Evolutionary conservation across 1,140 invertebrate genomes (phyloP), one percentile per base, ranked within the genome.

Genomic region (Antheraea mylitta): DNA sequence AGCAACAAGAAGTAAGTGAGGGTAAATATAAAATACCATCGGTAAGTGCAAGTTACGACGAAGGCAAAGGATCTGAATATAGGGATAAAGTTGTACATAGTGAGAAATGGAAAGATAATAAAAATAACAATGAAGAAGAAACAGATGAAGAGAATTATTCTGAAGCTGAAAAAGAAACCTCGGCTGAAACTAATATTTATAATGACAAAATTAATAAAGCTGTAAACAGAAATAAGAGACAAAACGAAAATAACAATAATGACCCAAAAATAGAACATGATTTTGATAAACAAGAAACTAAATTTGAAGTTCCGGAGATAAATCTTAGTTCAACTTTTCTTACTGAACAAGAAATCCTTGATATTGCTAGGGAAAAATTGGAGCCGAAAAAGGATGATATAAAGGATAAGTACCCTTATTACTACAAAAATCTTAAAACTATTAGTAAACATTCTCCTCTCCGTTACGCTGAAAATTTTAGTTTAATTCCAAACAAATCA

Each of bases 401-500:
- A 18, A 71, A 72, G 66, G 66, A 74, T 69, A 93, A 94, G 81
- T 94, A 93, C 83, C 93, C 93, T n/a, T 94, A 94, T 80, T 94
- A 92, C 65, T 81, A 79, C 38, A 81, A 81, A 76, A 78, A 80
- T 59, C 61, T 79, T n/a, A 82, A 87, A 69, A 59, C 64, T 18
- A 69, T 94, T 7, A 82, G 90, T 66, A 88, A 89, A 81, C 76
- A 94, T 83, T 95, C 94, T 7, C 93, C 94, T 0, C 71, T 95
- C 22, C 80, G 93, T 58, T 95, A 95, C 74, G 93, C 94, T 3
- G 93, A 94, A 85, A 93, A 94, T 87, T 78, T 94, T 0, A 82
- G 90, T 71, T 83, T 92, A 19, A 93, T 94, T 64, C 94, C 94
- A 0, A 86, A 81, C 71, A 95, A 95, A 88, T 90, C 90, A 1